These are phyloP conservation scores for Hymenochirus boettgeri DNA, from an alignment of 2,113 vertebrate genomes.

Conservation along the genomic window DNA sequence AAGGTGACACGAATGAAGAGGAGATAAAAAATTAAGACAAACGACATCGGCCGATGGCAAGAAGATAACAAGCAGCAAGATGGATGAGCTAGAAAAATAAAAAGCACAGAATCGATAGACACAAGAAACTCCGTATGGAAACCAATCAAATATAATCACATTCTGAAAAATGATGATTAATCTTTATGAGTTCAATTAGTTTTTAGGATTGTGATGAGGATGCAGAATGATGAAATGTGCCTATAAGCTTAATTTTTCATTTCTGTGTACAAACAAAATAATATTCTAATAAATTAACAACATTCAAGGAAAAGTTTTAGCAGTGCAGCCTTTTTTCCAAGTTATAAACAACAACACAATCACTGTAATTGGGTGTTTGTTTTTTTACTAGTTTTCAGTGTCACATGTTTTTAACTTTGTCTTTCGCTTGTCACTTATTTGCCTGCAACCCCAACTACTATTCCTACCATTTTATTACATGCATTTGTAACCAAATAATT, in stretches of 20 bases:
- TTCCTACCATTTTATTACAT: too few species aligned
- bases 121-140: constrained; percentile 36
- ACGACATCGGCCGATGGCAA: constrained; percentile 35
- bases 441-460: too few species aligned
- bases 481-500: too few species aligned
- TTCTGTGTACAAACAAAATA: too few species aligned
- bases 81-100: constrained; percentile 29
- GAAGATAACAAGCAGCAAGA: constrained; percentile 41
- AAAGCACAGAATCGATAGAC: constrained; percentile 38
- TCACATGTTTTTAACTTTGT: too few species aligned
- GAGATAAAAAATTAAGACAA: constrained; percentile 43
- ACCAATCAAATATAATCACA: constrained; percentile 40
- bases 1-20: constrained; percentile 34
- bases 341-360: too few species aligned
- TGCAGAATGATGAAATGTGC: constrained; percentile 9
- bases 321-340: too few species aligned
- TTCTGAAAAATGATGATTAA: constrained; percentile 42
- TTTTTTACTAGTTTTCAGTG: too few species aligned
- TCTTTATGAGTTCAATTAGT: constrained; percentile 37
- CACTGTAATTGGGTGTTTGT: too few species aligned
- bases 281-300: too few species aligned
- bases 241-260: constrained; percentile 11
- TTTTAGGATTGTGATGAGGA: constrained; percentile 21
- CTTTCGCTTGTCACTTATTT: too few species aligned
- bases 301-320: too few species aligned